Evolutionary conservation across 2,888 invertebrate species (phyloP), one percentile per base, ranked within the genome.

Genomic region (Atethmia centrago): DNA sequence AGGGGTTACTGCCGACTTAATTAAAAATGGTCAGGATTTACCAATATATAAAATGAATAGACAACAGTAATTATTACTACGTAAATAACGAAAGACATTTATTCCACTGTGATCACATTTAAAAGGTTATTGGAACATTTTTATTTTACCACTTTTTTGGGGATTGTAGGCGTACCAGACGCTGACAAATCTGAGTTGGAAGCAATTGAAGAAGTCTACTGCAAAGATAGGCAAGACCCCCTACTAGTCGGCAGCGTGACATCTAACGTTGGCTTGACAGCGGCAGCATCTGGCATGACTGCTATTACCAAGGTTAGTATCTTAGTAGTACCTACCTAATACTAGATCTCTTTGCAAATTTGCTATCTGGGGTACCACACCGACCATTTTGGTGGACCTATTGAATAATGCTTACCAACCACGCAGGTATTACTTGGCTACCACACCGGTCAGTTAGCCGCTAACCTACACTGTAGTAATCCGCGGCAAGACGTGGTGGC

Each of bases 401-500:
- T 25, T n/a, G 16, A 10, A 16, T 61, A 25, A 61, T 61, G 16
- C 10, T 25, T 10, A 40, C 10, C 5, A 61, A 40, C 40, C 5
- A 25, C 14, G 9, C 96, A 95, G 95, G 93, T 95, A 0, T 73
- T 95, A 16, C 95, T 98, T 58, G 97, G 97, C 0, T 98, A 98
- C 95, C 97, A 98, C 86, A 95, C 94, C 19, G 97, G 97, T 2
- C 82, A 94, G 16, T 95, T 98, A 66, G 98, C 98, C 0, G 97
- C 97, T 0, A 98, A 98, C 92, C 93, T 98, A 25, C 97, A 98
- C 90, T 98, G 95, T 89, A 93, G 96, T 0, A 93, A 89, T 0
- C 97, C 98, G 0, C 94, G 97, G 5, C 91, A 94, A 40, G 96
- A 96, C 61, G 85, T 97, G 0, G 92, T 92, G 40, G 96, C 96